Conservation (phyloP, 2,888 invertebrate species). For the Chrysotoxum bicinctum region DNA sequence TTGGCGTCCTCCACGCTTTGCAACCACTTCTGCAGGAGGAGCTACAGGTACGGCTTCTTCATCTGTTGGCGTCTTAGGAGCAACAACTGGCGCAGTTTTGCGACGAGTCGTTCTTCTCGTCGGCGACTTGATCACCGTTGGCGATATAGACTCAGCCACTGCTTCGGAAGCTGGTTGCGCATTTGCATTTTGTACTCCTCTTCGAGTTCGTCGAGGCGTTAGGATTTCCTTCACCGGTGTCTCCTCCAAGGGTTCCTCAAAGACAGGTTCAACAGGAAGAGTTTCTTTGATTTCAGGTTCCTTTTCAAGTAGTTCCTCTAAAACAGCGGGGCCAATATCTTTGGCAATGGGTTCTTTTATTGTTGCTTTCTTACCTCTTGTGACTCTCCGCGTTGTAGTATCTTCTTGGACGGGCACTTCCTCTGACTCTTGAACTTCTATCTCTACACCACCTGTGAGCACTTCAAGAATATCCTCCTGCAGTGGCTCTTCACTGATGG, state of each 20-base stretch:
- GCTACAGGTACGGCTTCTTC: conserved; percentile 53
- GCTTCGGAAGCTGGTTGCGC: conserved; percentile 15
- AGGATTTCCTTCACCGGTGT: conserved; percentile 20
- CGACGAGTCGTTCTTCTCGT: conserved; percentile 58
- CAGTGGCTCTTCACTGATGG: conserved; percentile 76
- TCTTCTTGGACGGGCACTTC: conserved; percentile 45
- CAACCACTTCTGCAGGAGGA: conserved; percentile 68
- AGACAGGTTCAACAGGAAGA: neutral
- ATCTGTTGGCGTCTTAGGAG: conserved; percentile 29
- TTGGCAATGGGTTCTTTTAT: conserved; percentile 27
- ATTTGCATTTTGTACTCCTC: conserved; percentile 41
- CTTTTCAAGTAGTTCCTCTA: conserved; percentile 10
- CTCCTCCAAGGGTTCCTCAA: neutral
- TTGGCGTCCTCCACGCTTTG: conserved; percentile 78
- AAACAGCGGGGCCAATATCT: neutral
- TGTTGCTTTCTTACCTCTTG: conserved; percentile 75
- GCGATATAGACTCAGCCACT: conserved; percentile 3
- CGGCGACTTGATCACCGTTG: conserved; percentile 42
- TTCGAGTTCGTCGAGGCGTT: conserved; percentile 50
- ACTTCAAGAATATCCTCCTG: conserved; percentile 80
- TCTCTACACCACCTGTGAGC: conserved; percentile 75
- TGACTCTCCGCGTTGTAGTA: conserved; percentile 74
- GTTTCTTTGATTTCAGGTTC: conserved; percentile 24
- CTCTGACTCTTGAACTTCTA: conserved; percentile 25
- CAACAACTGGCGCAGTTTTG: conserved; percentile 3